These are phyloP conservation scores for Didymodactylos carnosus DNA, from an alignment of 2,888 invertebrate species.

Conservation along the genomic window DNA sequence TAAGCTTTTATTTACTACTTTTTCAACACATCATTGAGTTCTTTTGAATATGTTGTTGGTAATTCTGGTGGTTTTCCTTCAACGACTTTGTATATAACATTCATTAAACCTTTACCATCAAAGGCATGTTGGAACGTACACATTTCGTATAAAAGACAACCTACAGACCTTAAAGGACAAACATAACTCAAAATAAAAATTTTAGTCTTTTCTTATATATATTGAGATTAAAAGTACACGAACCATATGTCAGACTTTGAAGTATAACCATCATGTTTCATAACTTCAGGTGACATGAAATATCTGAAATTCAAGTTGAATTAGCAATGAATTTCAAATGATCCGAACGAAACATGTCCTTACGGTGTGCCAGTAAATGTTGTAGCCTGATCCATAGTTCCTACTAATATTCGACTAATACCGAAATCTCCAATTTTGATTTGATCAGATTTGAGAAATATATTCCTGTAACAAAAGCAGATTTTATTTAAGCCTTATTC, in stretches of 20 bases:
- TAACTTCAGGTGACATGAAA: constrained; percentile 35
- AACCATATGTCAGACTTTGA: constrained; percentile 36
- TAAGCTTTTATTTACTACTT: too few species aligned
- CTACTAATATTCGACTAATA: constrained; percentile 32
- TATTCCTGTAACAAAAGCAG: constrained; percentile 25
- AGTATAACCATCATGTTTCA: constrained; percentile 35
- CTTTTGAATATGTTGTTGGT: constrained; percentile 25
- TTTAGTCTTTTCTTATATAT: too few species aligned
- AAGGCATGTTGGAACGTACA: constrained; percentile 32
- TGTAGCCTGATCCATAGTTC: constrained; percentile 32
- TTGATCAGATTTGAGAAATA: constrained; percentile 30
- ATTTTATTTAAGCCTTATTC: too few species aligned
- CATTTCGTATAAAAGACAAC: constrained; percentile 34
- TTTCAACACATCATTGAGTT: constrained; percentile 26
- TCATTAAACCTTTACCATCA: constrained; percentile 31
- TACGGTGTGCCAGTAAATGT: constrained; percentile 35
- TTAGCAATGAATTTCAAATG: too few species aligned
- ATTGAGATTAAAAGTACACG: too few species aligned
- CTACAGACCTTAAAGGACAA: constrained; percentile 19
- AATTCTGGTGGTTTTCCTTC: constrained; percentile 29
- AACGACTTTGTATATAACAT: constrained; percentile 34
- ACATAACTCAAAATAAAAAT: not conserved
- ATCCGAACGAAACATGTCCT: not conserved
- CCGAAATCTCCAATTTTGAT: constrained; percentile 36
- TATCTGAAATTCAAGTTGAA: constrained; percentile 15